Conservation (phyloP, 2,113 vertebrate genomes). For the Rhipidura dahli region DNA sequence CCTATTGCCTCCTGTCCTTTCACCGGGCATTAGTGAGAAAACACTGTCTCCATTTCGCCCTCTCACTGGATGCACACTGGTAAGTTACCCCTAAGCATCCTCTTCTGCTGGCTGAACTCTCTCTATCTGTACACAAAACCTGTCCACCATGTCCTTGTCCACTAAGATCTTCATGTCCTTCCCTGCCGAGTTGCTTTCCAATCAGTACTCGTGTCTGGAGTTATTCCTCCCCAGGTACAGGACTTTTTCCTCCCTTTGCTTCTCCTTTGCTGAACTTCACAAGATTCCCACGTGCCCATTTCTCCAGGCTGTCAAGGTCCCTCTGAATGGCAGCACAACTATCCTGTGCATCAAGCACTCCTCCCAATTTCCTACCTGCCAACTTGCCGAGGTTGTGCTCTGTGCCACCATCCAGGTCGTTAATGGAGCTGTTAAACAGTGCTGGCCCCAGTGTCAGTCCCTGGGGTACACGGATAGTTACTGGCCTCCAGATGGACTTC, state of each 20-base stretch:
- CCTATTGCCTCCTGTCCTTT: neutral
- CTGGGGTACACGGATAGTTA: neutral
- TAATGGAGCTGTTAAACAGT: neutral
- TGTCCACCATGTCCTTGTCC: neutral
- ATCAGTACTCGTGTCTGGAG: neutral
- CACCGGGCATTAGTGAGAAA: neutral
- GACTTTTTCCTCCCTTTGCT: neutral
- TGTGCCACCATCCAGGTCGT: neutral
- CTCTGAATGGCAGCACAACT: neutral
- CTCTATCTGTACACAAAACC: neutral
- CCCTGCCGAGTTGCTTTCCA: neutral
- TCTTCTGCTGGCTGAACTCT: neutral
- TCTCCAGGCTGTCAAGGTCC: neutral
- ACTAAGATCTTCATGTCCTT: neutral
- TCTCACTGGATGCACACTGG: neutral
- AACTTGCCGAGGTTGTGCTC: accelerated
- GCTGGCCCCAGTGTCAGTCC: neutral
- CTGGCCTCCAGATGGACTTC: neutral
- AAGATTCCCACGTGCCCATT: neutral
- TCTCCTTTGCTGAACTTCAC: neutral
- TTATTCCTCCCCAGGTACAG: neutral
- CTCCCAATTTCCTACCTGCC: neutral
- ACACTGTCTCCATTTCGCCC: neutral
- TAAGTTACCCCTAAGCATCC: too few species aligned
- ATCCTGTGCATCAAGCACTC: neutral